These are phyloP conservation scores for Myathropa florea DNA, from an alignment of 2,888 invertebrate genomes.

Conservation along the genomic window DNA sequence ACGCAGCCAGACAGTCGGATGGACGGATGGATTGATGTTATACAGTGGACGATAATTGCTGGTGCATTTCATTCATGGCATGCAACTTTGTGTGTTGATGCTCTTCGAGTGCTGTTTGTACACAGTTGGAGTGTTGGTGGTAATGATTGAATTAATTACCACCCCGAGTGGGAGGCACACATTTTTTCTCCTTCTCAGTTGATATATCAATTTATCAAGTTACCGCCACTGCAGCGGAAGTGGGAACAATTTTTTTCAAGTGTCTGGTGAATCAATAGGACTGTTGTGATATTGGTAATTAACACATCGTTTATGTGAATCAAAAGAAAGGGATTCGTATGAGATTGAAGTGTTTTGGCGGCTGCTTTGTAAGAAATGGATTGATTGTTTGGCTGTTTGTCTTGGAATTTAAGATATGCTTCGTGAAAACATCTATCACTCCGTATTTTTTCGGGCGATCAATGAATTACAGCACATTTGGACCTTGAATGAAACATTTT, in stretches of 20 bases:
- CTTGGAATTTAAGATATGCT: too few species aligned
- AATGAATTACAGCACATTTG: too few species aligned
- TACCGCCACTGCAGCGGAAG: constrained; percentile 50
- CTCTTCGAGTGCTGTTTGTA: constrained; percentile 45
- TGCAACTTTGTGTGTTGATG: constrained; percentile 58
- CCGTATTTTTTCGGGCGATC: too few species aligned
- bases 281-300: constrained; percentile 64
- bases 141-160: constrained; percentile 71
- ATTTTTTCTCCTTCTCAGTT: constrained; percentile 45
- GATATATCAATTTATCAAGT: constrained; percentile 62
- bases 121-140: constrained; percentile 58
- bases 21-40: constrained; percentile 64
- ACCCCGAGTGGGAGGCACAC: constrained; percentile 44
- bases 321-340: constrained; percentile 1
- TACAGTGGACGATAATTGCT: constrained; percentile 66
- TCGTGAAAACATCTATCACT: too few species aligned
- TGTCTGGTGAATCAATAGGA: constrained; percentile 38
- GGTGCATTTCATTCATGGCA: constrained; percentile 60
- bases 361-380: neutral
- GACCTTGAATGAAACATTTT: too few species aligned
- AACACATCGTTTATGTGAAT: constrained; percentile 58
- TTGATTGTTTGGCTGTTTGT: constrained; percentile 4
- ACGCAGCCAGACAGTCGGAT: constrained; percentile 19
- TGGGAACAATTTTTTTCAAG: constrained; percentile 32
- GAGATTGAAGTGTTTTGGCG: neutral